Conservation (phyloP, 2,113 vertebrate genomes). For the Hyla sarda region DNA sequence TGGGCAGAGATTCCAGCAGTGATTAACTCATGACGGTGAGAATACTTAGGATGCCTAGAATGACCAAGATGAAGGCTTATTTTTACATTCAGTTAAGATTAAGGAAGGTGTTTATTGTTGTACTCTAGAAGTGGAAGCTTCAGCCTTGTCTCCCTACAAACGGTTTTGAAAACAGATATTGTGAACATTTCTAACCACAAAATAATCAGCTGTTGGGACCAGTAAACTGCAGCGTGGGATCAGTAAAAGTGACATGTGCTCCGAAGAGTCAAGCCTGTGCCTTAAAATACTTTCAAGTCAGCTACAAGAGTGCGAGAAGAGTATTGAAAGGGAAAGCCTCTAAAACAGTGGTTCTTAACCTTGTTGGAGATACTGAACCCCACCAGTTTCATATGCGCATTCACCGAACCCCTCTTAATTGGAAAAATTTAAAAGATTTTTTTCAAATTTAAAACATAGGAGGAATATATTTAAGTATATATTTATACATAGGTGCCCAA, state of each 20-base stretch:
- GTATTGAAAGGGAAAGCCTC: neutral
- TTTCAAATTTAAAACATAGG: no score
- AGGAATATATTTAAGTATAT: no score
- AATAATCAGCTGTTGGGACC: slow-evolving; percentile 52
- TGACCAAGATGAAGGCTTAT: slow-evolving; percentile 23
- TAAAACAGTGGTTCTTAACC: no score
- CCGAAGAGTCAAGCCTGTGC: neutral
- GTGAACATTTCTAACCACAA: slow-evolving; percentile 29
- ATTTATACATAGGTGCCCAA: no score
- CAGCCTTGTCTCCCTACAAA: slow-evolving; percentile 35
- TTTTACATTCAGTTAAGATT: slow-evolving; percentile 5
- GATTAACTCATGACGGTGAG: neutral
- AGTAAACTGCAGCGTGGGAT: slow-evolving; percentile 26
- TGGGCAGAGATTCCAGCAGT: slow-evolving; percentile 28
- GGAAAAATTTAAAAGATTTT: no score
- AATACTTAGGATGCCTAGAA: slow-evolving; percentile 34
- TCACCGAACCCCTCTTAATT: no score
- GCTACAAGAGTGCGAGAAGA: neutral
- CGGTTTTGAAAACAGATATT: slow-evolving; percentile 42
- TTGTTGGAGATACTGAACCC: no score
- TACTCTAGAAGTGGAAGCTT: slow-evolving; percentile 46
- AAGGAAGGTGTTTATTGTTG: slow-evolving; percentile 47
- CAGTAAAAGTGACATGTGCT: slow-evolving; percentile 20
- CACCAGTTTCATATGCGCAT: no score
- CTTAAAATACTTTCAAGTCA: slow-evolving; percentile 24